These are phyloP conservation scores for Halcyon senegalensis DNA, from an alignment of 2,113 vertebrate genomes.

Conservation along the genomic window DNA sequence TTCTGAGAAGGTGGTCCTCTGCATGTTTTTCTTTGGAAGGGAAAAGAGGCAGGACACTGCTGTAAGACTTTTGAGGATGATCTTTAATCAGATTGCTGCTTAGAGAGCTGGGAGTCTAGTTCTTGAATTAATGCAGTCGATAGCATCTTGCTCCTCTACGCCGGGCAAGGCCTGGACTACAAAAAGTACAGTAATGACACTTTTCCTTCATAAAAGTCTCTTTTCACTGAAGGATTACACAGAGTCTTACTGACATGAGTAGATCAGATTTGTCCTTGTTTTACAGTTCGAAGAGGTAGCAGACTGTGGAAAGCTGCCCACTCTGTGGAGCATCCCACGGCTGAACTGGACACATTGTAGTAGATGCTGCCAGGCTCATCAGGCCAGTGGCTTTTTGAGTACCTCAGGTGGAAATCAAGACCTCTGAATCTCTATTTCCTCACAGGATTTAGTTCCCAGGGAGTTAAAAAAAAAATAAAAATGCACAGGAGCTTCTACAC, in stretches of 20 bases:
- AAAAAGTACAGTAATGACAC: background rate
- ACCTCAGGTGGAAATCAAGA: background rate
- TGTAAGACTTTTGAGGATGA: background rate
- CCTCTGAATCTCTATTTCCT: background rate
- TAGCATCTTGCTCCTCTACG: background rate
- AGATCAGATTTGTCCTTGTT: background rate
- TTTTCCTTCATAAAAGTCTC: background rate
- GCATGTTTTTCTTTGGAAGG: background rate
- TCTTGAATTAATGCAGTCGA: background rate
- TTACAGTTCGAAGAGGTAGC: background rate
- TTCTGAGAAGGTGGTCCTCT: background rate
- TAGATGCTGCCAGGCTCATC: background rate
- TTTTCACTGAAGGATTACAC: background rate
- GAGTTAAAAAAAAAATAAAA: background rate
- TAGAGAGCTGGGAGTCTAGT: background rate
- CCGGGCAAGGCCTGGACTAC: background rate
- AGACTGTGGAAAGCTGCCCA: background rate
- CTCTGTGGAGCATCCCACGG: background rate
- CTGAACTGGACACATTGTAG: background rate
- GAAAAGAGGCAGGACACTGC: background rate
- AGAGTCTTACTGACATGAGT: background rate
- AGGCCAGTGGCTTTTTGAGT: background rate
- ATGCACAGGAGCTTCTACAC: background rate
- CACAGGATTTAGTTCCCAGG: background rate
- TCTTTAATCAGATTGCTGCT: background rate